Percentiles rank a stretch among this genome's conserved stretches.
These are phyloP conservation scores for Moxostoma hubbsi DNA, from an alignment of 2,797 vertebrate genomes.

Conservation along the genomic window DNA sequence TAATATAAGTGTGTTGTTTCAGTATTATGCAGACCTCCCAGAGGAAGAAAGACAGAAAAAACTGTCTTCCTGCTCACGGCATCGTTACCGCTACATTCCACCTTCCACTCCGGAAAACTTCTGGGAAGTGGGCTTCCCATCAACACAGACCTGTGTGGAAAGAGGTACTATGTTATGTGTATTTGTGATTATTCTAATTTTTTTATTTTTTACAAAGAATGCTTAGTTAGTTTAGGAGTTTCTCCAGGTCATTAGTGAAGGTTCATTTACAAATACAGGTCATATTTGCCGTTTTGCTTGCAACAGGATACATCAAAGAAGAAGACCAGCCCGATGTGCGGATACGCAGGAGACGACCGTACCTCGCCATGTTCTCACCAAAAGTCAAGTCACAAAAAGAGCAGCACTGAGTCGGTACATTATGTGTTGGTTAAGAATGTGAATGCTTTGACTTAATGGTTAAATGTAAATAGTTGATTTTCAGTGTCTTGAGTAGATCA, in stretches of 20 bases:
- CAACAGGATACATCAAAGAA: conserved; percentile 91
- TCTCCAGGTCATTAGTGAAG: not conserved
- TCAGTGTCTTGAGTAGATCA: not conserved
- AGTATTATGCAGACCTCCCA: conserved; percentile 94
- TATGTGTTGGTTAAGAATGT: not conserved
- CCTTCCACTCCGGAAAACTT: conserved; percentile 95
- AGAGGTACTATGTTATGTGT: conserved; percentile 79
- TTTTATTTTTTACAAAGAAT: too few species aligned
- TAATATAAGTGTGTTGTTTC: conserved; percentile 19
- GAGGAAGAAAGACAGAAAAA: conserved; percentile 89
- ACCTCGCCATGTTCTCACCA: conserved; percentile 88
- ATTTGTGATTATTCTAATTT: not conserved
- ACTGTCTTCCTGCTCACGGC: conserved; percentile 89
- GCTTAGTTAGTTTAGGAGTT: not conserved
- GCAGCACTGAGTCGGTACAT: conserved; percentile 50
- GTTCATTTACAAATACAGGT: not conserved
- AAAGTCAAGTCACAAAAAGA: conserved; percentile 83
- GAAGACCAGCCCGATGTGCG: conserved; percentile 83
- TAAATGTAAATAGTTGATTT: too few species aligned
- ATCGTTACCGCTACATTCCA: conserved; percentile 89
- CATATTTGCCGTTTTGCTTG: conserved; percentile 27
- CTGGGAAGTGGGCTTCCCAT: conserved; percentile 98
- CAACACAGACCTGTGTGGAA: conserved; percentile 92
- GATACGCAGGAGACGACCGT: conserved; percentile 86
- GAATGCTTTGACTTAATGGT: not conserved